These are phyloP conservation scores for Drosophila leonis DNA, from an alignment of 2,888 invertebrate genomes.

Conservation along the genomic window DNA sequence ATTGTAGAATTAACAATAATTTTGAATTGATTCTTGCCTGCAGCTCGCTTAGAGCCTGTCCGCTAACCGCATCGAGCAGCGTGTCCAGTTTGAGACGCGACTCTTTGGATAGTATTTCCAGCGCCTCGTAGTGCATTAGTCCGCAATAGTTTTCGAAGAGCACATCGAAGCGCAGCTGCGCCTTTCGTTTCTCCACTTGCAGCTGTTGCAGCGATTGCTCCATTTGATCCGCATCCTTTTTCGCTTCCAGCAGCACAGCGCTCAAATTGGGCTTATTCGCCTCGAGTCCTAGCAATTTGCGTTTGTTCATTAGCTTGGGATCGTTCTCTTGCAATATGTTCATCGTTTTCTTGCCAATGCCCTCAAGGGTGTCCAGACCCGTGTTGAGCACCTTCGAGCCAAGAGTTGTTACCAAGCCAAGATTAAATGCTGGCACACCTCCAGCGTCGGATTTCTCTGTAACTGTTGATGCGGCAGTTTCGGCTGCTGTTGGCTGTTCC, in stretches of 20 bases:
- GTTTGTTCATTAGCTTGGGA: constrained; percentile 91
- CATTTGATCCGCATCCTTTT: constrained; percentile 87
- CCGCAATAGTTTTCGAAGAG: constrained; percentile 96
- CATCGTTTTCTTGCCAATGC: constrained; percentile 97
- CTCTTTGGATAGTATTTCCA: constrained; percentile 95
- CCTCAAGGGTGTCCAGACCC: constrained; percentile 95
- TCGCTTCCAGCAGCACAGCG: constrained; percentile 89
- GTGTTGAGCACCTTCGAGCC: constrained; percentile 91
- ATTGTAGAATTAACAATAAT: background rate
- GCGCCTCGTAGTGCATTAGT: constrained; percentile 94
- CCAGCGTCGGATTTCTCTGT: constrained; percentile 18
- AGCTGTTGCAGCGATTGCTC: constrained; percentile 81
- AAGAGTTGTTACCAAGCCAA: constrained; percentile 80
- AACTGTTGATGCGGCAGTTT: constrained; percentile 1
- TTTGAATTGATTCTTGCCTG: constrained; percentile 66
- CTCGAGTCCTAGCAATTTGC: constrained; percentile 86
- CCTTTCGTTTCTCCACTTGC: constrained; percentile 81
- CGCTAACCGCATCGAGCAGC: constrained; percentile 87
- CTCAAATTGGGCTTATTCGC: constrained; percentile 82
- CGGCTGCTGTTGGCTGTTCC: background rate
- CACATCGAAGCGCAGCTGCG: constrained; percentile 90
- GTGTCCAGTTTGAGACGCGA: constrained; percentile 91
- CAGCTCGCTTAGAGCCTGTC: constrained; percentile 88
- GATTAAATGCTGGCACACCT: constrained; percentile 59
- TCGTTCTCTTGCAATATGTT: constrained; percentile 96